Evolutionary conservation across 2,797 vertebrate species (phyloP).

Genomic region (Mastacembelus armatus): DNA sequence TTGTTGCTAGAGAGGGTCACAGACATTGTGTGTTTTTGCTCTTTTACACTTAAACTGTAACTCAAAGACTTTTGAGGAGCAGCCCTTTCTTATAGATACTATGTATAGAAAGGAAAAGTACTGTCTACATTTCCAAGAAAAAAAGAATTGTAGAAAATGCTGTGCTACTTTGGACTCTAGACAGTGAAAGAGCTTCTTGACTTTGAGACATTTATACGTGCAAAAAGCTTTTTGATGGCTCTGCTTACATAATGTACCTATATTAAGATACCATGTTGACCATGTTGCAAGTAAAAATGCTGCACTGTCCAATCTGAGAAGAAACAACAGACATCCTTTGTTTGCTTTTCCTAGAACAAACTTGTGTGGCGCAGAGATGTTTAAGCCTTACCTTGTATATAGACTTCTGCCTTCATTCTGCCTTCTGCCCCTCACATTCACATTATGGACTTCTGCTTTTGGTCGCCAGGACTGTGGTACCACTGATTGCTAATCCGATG

Average conservation of each 20-base stretch:
- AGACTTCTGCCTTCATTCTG: conserved; percentile 81
- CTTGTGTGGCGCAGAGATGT: conserved; percentile 92
- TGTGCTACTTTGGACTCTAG: conserved; percentile 63
- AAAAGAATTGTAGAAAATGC: conserved; percentile 53
- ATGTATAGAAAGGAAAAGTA: conserved; percentile 77
- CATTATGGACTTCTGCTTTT: conserved; percentile 78
- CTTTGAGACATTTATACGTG: conserved; percentile 69
- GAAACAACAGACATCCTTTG: conserved; percentile 67
- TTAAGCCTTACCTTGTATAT: conserved; percentile 99
- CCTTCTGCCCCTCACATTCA: conserved; percentile 74
- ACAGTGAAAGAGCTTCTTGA: conserved; percentile 57
- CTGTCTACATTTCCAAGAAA: conserved; percentile 84
- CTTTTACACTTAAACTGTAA: conserved; percentile 86
- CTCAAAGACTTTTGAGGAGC: conserved; percentile 88
- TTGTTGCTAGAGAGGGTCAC: conserved; percentile 78
- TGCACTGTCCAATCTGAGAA: conserved; percentile 83
- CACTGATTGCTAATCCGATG: conserved; percentile 72
- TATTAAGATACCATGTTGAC: conserved; percentile 83
- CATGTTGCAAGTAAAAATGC: conserved; percentile 82
- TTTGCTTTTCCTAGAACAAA: conserved; percentile 91
- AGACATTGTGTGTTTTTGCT: conserved; percentile 73
- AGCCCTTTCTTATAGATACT: conserved; percentile 86
- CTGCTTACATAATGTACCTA: conserved; percentile 82
- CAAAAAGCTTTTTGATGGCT: conserved; percentile 86
- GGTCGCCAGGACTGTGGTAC: conserved; percentile 59